These are phyloP conservation scores for Kobus ellipsiprymnus DNA, from an alignment of 2,113 vertebrate genomes.

Conservation along the genomic window DNA sequence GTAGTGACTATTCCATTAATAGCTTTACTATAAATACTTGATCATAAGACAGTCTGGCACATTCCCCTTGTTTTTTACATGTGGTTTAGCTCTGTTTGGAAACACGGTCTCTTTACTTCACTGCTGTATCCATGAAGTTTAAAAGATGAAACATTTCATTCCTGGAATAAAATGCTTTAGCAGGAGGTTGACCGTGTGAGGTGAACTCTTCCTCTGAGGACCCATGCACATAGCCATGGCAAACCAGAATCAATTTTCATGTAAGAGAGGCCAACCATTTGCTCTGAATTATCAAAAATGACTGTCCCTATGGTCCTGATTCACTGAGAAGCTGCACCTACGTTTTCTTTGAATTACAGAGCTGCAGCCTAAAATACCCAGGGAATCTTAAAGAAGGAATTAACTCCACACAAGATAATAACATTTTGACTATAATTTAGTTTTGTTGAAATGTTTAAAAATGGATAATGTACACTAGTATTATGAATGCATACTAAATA, in stretches of 20 bases:
- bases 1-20: slow-evolving; percentile 79
- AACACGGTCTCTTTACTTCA: slow-evolving; percentile 57
- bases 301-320: neutral
- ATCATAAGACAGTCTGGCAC: slow-evolving; percentile 83
- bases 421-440: neutral
- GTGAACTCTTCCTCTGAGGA: neutral
- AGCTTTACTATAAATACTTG: slow-evolving; percentile 88
- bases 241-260: neutral
- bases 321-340: neutral
- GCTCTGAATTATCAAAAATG: slow-evolving; percentile 2
- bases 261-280: neutral
- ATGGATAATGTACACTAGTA: neutral
- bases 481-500: neutral
- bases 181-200: neutral
- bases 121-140: slow-evolving; percentile 51
- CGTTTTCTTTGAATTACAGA: neutral
- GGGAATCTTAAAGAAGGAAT: neutral
- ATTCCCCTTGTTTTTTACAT: slow-evolving; percentile 67
- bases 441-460: slow-evolving; percentile 25
- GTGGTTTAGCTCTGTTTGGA: slow-evolving; percentile 68
- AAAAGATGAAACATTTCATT: slow-evolving; percentile 22
- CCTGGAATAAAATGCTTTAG: slow-evolving; percentile 15
- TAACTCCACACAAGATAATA: neutral
- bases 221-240: neutral
- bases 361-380: neutral